Evolutionary conservation across 2,797 vertebrate genomes (phyloP), one percentile per base, ranked within the genome.

Genomic region (Pantherophis alleghaniensis): DNA sequence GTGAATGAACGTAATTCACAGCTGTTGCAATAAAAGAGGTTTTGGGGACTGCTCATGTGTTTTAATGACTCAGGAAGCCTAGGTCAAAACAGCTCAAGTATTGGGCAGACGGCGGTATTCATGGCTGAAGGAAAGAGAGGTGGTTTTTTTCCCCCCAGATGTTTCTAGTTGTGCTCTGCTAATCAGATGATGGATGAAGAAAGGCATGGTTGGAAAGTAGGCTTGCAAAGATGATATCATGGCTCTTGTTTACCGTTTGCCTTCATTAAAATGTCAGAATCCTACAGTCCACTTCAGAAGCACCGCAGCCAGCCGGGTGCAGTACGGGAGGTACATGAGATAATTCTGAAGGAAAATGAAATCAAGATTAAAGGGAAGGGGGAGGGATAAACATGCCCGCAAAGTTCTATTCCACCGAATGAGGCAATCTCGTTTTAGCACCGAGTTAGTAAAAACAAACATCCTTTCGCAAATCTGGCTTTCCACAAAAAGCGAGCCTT

Each of bases 401-500:
- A 93, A 9, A 87, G 12, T 53, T 87, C 2, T 0, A 0, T 2
- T 47, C 90, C 69, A 74, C 26, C 93, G 92, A 91, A 88, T 37
- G 94, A 9, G 26, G 92, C 87, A 91, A 95, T 94, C 92, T 92
- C 87, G 92, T 92, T 47, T 93, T 92, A 0, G 0, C 88, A 69
- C 89, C 56, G 1, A 7, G 0, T 9, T 55, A 90, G 14, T 92
- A 95, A 32, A 91, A 95, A 86, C 95, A 88, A 93, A 95, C 93
- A 91, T 61, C 94, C 83, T 90, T 95, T n/a, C 3, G 69, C 9
- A 89, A 83, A 28, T 86, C 92, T 93, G 95, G 94, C 96, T 95
- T 95, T 96, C 90, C 93, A 95, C 92, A 94, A 93, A 96, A 95
- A 95, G 18, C 0, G 92, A 60, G 9, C 7, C 16, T 22, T 7